Evolutionary conservation across 2,113 vertebrate species (phyloP).

Genomic region (Larimichthys crocea): DNA sequence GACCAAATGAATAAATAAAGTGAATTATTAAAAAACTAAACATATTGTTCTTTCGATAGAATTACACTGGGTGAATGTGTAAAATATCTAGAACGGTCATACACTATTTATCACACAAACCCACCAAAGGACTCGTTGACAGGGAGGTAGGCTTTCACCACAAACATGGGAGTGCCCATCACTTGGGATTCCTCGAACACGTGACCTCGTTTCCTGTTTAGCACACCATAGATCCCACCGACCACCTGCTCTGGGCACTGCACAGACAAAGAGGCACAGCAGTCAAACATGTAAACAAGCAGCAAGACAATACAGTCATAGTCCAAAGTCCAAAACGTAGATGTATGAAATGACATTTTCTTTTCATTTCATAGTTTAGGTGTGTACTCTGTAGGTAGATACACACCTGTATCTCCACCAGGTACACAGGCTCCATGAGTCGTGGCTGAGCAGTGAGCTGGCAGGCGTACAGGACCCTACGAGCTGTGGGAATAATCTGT

Average conservation of each 20-base stretch:
- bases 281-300: not conserved
- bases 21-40: not conserved
- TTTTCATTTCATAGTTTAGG: not conserved
- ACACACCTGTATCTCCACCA: slow-evolving; percentile 95
- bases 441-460: slow-evolving; percentile 92
- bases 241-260: slow-evolving; percentile 95
- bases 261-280: not conserved
- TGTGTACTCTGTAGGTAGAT: not conserved
- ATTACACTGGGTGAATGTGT: not conserved
- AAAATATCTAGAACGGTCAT: not conserved
- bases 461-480: slow-evolving; percentile 91
- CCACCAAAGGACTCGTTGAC: slow-evolving; percentile 96
- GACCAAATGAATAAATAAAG: not conserved
- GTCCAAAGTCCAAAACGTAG: too few species aligned
- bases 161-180: slow-evolving; percentile 93
- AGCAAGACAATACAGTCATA: too few species aligned
- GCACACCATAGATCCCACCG: slow-evolving; percentile 92
- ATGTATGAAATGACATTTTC: too few species aligned
- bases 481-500: slow-evolving; percentile 96
- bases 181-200: slow-evolving; percentile 96
- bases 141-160: slow-evolving; percentile 93
- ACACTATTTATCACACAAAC: slow-evolving; percentile 48
- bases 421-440: slow-evolving; percentile 95
- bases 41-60: not conserved
- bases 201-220: slow-evolving; percentile 94